Percentiles rank a stretch among this genome's conserved stretches.
Conservation (phyloP, 2,888 invertebrate genomes). For the Uloborus plumipes region DNA sequence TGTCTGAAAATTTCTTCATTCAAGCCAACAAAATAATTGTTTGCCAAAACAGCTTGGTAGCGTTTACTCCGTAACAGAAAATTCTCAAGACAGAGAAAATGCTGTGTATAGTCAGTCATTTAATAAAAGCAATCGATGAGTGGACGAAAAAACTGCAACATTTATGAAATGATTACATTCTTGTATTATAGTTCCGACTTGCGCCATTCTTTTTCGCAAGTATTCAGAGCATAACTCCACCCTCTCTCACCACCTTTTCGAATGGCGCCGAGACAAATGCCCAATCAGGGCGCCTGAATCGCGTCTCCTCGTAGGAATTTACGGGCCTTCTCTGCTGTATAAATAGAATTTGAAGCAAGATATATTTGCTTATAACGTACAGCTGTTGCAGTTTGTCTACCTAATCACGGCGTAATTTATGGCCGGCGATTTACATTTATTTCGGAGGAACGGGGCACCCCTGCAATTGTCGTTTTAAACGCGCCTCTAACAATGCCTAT, state of each 20-base stretch:
- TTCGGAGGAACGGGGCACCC: slow-evolving; percentile 46
- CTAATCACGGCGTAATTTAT: slow-evolving; percentile 65
- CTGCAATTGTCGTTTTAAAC: slow-evolving; percentile 65
- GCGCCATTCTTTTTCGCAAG: no score
- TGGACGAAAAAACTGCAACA: no score
- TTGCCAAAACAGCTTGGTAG: no score
- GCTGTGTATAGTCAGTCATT: no score
- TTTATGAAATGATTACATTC: no score
- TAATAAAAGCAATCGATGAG: no score
- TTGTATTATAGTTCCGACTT: no score
- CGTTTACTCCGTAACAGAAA: no score
- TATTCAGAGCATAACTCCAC: slow-evolving; percentile 26
- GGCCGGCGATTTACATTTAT: slow-evolving; percentile 64
- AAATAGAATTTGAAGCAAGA: slow-evolving; percentile 65
- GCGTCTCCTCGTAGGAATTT: slow-evolving; percentile 56
- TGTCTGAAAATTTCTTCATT: no score
- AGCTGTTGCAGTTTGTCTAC: slow-evolving; percentile 65
- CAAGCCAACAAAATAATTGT: no score
- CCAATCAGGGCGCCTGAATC: slow-evolving; percentile 60
- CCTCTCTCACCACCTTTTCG: slow-evolving; percentile 35
- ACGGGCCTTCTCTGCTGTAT: slow-evolving; percentile 53
- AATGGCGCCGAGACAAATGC: slow-evolving; percentile 63
- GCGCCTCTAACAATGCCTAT: slow-evolving; percentile 62
- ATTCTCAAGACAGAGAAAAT: no score
- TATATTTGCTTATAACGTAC: slow-evolving; percentile 65